These are phyloP conservation scores for Murina feae DNA, from an alignment of 2,113 vertebrate species.

Conservation along the genomic window DNA sequence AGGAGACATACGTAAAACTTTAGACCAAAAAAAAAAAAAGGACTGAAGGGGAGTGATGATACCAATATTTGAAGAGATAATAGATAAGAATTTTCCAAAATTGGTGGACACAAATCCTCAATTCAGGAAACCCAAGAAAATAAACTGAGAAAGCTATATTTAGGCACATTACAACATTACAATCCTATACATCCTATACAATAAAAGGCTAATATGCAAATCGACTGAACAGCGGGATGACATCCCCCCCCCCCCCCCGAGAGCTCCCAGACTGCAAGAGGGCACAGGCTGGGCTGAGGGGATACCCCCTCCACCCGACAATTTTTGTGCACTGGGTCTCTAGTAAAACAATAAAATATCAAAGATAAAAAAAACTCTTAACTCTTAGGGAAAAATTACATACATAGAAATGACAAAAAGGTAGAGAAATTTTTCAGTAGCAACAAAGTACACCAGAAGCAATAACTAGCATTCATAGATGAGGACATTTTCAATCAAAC, in stretches of 20 bases:
- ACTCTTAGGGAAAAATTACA: neutral
- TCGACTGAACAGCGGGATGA: too few relatives aligned
- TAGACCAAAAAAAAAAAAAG: too few relatives aligned
- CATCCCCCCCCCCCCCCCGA: too few relatives aligned
- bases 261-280: too few relatives aligned
- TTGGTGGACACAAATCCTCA: neutral
- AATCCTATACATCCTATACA: too few relatives aligned
- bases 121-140: neutral
- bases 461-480: neutral
- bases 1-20: too few relatives aligned
- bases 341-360: neutral
- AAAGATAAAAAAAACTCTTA: neutral
- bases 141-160: neutral
- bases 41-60: neutral
- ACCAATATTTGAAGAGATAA: neutral
- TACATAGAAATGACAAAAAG: neutral
- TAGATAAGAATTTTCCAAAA: neutral
- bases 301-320: too few relatives aligned
- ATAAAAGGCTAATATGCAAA: too few relatives aligned
- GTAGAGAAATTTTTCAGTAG: neutral
- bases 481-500: neutral
- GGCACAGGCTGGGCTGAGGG: too few relatives aligned
- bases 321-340: too few relatives aligned
- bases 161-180: neutral
- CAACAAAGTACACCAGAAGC: constrained; percentile 17